A percentile compares a stretch with the other conserved stretches of the same genome.
Evolutionary conservation across 2,113 vertebrate genomes (phyloP).

Genomic region (Tragelaphus imberbis): DNA sequence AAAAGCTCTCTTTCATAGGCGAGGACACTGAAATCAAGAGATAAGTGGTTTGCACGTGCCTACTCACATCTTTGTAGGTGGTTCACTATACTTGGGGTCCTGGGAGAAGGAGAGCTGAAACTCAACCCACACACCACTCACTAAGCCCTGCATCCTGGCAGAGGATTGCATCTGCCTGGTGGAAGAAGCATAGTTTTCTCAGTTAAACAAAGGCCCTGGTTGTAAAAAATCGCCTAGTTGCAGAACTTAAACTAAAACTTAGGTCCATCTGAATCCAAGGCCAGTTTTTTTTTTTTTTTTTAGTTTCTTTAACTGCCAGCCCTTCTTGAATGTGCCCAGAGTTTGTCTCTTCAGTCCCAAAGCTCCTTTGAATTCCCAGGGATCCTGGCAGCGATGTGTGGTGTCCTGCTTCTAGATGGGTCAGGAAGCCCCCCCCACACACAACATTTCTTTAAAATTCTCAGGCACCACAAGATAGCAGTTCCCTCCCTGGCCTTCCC

Average conservation of each 20-base stretch:
- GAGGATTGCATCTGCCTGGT: neutral
- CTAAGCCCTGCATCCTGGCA: neutral
- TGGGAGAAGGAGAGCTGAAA: neutral
- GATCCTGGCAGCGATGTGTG: neutral
- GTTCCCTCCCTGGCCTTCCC: accelerated
- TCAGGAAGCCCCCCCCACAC: neutral
- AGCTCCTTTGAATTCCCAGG: neutral
- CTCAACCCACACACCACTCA: neutral
- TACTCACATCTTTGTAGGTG: neutral
- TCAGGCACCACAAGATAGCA: neutral
- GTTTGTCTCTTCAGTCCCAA: neutral
- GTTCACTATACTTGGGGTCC: neutral
- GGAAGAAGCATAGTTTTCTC: neutral
- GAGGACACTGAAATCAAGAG: neutral
- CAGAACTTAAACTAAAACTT: neutral
- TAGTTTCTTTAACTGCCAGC: neutral
- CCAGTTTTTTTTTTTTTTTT: neutral
- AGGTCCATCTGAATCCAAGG: neutral
- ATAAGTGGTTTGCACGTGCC: neutral
- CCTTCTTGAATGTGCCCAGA: neutral
- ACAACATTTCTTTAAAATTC: neutral
- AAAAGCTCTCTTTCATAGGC: neutral
- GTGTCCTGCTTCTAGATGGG: neutral
- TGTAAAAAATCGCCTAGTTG: neutral
- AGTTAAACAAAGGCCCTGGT: neutral